Base-by-base conservation (phyloP, 2,113 vertebrate genomes). In the Lophochroa leadbeateri region DNA sequence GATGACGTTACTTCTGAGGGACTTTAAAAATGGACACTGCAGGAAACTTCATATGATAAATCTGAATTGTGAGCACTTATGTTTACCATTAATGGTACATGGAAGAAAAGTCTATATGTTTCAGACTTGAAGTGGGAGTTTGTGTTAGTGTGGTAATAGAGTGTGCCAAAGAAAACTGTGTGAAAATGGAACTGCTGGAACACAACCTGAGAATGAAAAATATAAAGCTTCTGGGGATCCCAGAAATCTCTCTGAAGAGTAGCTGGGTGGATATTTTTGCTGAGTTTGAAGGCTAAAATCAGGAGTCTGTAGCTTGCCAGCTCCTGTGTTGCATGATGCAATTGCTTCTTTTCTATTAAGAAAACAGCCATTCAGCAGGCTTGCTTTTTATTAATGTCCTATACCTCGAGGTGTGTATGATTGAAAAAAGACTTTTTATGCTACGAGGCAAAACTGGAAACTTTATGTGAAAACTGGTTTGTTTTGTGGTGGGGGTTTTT, bases 151-250 rank as follows among this genome's bases (percentile, higher is more conserved):
- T 50, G 47, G 55, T 91, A 68, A 88, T 27, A 69, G 43, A 75
- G 49, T 88, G 88, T 94, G 94, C 96, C 96, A 92, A 94, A 96
- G 64, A 97, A 97, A 94, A 89, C 74, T 53, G 11, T 67, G 52
- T 52, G 74, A 91, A 94, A 91, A 94, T 91, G 77, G 52, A 92
- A 71, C 41, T 91, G 86, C 67, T 96, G 91, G 91, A 95, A 72
- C 65, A 72, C 44, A 84, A 89, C 74, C 70, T 96, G 37, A 93
- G 83, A 96, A 85, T 82, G 61, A 87, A 60, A 94, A 91, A 39
- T 84, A 82, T 17, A 84, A 94, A 95, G 52, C 57, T 96, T 79
- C 35, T 87, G 86, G 37, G 49, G 77, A 91, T 93, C 88, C n/a
- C 57, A 89, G 41, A 94, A 96, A 65, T 87, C n/a, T 76, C 70